Evolutionary conservation across 2,113 vertebrate genomes (phyloP), one percentile per base, ranked within the genome.

Genomic region (Centropristis striata): DNA sequence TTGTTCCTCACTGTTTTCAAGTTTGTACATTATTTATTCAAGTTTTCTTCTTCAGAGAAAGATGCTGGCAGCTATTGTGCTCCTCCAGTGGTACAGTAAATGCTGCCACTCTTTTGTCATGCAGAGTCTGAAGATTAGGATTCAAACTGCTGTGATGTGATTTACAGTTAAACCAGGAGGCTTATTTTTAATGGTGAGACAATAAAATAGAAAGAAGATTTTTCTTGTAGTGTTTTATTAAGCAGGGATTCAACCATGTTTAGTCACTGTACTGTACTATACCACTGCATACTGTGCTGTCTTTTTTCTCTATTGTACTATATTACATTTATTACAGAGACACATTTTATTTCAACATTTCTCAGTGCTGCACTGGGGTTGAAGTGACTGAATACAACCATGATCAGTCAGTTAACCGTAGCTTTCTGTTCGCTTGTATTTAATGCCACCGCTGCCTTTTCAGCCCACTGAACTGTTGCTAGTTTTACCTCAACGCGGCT

Each of bases 1-100:
- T 75, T 32, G 10, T 50, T 72, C 73, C 49, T 59, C 20, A 28
- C 55, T 12, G 50, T 81, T 88, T 83, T 85, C 23, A 76, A 44
- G 71, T 85, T 85, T 89, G 55, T 84, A 88, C 68, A 75, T 84
- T 79, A 78, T 86, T 90, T 83, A 85, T 88, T 83, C 53, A 36
- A 37, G 32, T 59, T 71, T 74, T 60, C 70, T 61, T 85, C 69
- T 9, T 68, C 39, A 72, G 39, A 78, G 60, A 66, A 42, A 61
- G 39, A 28, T 27, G 1, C 42, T 12, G 49, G 15, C 61, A 59
- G 75, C 8, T 36, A 47, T 58, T 57, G 50, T 13, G 4, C 71
- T 60, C 59, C 44, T 70, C 25, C 55, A 21, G 15, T 54, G 23
- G 53, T 28, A 9, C 49, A 49, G 14, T 41, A 25, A 44, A 25